phyloP scores from a whole-genome alignment of 2,113 vertebrate genomes.

The Spilogale gracilis region DNA sequence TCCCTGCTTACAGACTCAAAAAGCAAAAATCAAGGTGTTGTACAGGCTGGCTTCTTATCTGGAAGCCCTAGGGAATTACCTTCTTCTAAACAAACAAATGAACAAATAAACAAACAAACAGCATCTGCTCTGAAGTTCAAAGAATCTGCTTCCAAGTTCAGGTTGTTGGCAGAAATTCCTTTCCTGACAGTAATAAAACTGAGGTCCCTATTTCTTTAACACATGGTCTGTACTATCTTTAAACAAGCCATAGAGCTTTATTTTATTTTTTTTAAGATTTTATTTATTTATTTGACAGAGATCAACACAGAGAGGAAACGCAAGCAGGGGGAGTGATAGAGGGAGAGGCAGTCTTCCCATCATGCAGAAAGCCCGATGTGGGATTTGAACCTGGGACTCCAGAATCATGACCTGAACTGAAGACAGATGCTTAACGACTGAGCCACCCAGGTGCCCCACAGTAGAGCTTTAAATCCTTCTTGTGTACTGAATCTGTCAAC shows the following conservation, averaged over 20 bases:
- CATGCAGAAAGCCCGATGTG: no score
- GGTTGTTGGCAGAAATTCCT: neutral
- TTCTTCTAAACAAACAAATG: neutral
- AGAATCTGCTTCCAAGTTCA: neutral
- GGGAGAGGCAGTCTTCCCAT: no score
- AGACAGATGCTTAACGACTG: no score
- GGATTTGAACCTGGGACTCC: no score
- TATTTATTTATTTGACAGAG: no score
- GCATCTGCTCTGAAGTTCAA: neutral
- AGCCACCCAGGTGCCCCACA: no score
- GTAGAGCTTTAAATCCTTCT: neutral
- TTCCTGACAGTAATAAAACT: neutral
- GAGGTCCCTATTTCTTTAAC: neutral
- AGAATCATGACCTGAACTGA: no score
- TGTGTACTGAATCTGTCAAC: neutral
- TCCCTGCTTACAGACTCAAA: neutral
- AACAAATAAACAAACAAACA: neutral
- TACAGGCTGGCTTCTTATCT: neutral
- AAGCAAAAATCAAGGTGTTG: slow-evolving; percentile 17
- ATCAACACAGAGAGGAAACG: no score
- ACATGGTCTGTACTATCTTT: neutral
- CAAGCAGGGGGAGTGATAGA: no score
- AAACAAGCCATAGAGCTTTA: neutral
- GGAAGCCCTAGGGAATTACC: neutral
- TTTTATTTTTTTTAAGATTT: no score